These are phyloP conservation scores for Phragmatobia fuliginosa DNA, from an alignment of 2,888 invertebrate genomes.

Conservation along the genomic window DNA sequence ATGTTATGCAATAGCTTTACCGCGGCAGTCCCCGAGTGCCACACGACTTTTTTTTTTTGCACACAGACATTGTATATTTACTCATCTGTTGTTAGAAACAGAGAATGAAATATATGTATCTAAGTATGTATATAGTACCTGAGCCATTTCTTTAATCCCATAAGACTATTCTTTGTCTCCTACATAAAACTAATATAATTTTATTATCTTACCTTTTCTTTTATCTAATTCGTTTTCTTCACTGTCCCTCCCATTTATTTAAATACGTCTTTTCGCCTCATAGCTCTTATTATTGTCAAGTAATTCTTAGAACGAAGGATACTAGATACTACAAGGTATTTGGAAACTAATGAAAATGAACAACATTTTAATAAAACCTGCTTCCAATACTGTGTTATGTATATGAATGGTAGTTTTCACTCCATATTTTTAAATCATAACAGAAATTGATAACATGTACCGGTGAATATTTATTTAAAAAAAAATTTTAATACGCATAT, in stretches of 20 bases:
- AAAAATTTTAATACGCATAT: background rate
- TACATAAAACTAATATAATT: constrained; percentile 1
- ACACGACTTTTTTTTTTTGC: no score
- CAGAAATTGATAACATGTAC: no score
- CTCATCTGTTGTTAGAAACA: background rate
- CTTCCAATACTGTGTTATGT: no score
- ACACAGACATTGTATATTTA: no score
- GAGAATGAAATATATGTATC: background rate
- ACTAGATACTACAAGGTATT: background rate
- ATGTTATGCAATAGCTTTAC: no score
- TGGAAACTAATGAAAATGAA: background rate
- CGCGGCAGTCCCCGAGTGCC: no score
- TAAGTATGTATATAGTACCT: background rate
- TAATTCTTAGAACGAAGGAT: background rate
- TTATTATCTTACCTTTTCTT: constrained; percentile 13
- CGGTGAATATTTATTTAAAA: background rate
- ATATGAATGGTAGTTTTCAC: no score
- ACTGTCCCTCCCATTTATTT: constrained; percentile 7
- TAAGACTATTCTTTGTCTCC: background rate
- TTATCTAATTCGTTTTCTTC: constrained; percentile 5
- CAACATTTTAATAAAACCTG: background rate
- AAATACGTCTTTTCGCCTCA: constrained; percentile 4
- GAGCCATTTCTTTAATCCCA: background rate
- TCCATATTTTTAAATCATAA: no score
- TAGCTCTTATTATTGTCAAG: background rate